Base-by-base conservation (phyloP, 1,140 invertebrate genomes). In the Danaus melanippus region DNA sequence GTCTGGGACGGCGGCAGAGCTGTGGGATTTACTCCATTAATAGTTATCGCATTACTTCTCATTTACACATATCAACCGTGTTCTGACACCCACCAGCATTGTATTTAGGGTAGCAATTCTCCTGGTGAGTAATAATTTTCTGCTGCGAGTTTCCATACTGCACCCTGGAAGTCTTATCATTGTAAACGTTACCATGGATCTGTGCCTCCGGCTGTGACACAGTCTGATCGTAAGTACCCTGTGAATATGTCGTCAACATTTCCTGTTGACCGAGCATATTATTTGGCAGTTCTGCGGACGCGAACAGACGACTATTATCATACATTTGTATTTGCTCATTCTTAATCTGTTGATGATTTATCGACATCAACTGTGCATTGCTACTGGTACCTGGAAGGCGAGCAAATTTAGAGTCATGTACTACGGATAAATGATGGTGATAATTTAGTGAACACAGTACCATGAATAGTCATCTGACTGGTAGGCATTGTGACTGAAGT, bases 381-480 rank as follows among this genome's bases (percentile, higher is more conserved):
- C 70, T 83, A 63, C 53, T 81, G 21, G 79, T 71, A 58, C 80
- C 82, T 84, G 51, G 53, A 79, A 78, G 55, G 8, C 46, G 15
- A 62, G 45, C 12, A 46, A 10, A 42, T 56, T 52, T 56, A 51
- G 42, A 53, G 21, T 51, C 42, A 51, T 50, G 45, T 10, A 10
- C 41, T 17, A 10, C 6, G n/a, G 5, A 43, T 44, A 17, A 51
- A 7, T n/a, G 41, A 46, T 41, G 56, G 12, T 56, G 21, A 32
- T 11, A 41, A 61, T 48, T 54, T 49, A 44, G 50, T 49, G 46
- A 57, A 57, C 42, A 46, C 10, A 52, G 48, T 58, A 84, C 82
- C 76, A 58, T 83, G 79, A 53, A 86, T 79, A 56, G 78, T 74
- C 81, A 84, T 84, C 64, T 84, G 81, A 67, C 76, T 79, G 61